Percentiles rank a stretch among this genome's conserved stretches.
phyloP scores from a whole-genome alignment of 2,113 vertebrate genomes.

The Gadus chalcogrammus region DNA sequence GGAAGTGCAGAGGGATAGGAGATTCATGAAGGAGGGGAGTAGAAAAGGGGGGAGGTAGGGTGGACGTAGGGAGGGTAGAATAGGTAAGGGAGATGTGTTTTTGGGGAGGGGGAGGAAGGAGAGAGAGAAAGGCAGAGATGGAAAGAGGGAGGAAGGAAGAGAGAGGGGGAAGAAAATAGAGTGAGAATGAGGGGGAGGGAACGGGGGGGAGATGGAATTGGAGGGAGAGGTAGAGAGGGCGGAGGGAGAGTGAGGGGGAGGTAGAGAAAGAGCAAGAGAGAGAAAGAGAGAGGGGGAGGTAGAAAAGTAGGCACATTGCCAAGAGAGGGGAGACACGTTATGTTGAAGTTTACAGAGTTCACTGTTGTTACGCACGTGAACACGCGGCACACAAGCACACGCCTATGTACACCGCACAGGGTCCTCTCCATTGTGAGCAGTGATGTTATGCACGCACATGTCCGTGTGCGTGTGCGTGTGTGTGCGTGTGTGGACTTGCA shows the following conservation, averaged over 20 bases:
- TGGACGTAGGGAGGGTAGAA: neutral
- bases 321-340: constrained; percentile 45
- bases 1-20: neutral
- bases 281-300: neutral
- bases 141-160: too few relatives aligned
- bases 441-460: neutral
- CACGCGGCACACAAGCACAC: neutral
- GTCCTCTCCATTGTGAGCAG: neutral
- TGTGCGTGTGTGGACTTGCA: neutral
- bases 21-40: neutral
- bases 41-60: constrained; percentile 41
- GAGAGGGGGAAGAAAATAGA: constrained; percentile 4
- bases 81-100: constrained; percentile 9
- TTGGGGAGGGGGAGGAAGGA: constrained; percentile 35
- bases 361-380: neutral
- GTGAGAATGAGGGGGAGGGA: neutral
- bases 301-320: constrained; percentile 39
- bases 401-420: too few relatives aligned
- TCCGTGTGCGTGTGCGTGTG: too few relatives aligned
- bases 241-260: too few relatives aligned
- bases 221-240: too few relatives aligned
- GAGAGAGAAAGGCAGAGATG: too few relatives aligned
- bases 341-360: constrained; percentile 7
- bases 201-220: neutral
- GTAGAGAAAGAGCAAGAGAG: too few relatives aligned